Evolutionary conservation across 2,888 invertebrate species (phyloP), one percentile per base, ranked within the genome.

Genomic region (Drosophila rubida): DNA sequence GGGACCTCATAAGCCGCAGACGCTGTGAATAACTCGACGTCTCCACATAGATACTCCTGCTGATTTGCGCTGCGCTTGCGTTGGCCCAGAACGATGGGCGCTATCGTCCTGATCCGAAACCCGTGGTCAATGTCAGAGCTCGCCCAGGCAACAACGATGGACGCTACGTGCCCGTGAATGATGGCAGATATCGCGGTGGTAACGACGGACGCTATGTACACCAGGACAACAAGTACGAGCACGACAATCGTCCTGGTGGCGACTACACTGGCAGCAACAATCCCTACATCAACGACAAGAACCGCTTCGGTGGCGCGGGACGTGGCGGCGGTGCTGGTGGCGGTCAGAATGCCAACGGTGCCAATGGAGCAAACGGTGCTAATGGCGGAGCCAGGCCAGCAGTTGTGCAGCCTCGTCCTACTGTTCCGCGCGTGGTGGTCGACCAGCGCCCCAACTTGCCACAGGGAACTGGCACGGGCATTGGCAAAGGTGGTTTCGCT

Each of bases 121-220:
- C 23, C 1, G 30, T 7, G 35, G 7, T 42, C 25, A 9, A 35
- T n/a, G 9, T 23, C 0, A 69, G 19, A 7, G 25, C 35, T 11
- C n/a, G 45, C 1, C 45, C 16, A 7, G 6, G n/a, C 39, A 50
- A 53, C 48, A 50, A 53, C 30, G 89, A 87, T 63, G 91, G 91
- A 13, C 82, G 89, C 16, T 91, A 91, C 77, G 68, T 72, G 4
- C 66, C 86, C 1, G 73, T 45, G 3, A 63, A 69, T 14, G 88
- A 88, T 66, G 91, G 90, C 3, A 93, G 92, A 71, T 94, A 94
- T 87, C 82, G 89, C 44, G 81, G 88, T 0, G 70, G 68, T 5
- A 88, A 84, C 53, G 90, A 90, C 51, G 91, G 91, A 1, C 93
- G 93, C 76, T 94, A 94, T 87, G 88, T 93, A 83, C 94, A 94